A percentile compares a stretch with the other conserved stretches of the same genome.
phyloP scores from a whole-genome alignment of 2,113 vertebrate genomes.

The Scopus umbretta region DNA sequence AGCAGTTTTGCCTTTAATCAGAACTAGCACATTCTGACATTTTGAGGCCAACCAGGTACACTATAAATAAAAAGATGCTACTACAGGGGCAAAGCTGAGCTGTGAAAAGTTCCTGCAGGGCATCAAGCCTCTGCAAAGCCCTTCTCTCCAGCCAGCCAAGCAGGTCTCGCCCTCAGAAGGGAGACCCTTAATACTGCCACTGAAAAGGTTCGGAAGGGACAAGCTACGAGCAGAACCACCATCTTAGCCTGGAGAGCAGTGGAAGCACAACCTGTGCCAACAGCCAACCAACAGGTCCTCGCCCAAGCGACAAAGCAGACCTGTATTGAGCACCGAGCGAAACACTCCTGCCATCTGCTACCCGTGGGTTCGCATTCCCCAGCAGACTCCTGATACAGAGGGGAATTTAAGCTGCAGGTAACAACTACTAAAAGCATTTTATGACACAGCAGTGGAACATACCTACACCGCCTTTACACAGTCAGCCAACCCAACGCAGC shows the following conservation, averaged over 20 bases:
- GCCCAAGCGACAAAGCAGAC: neutral
- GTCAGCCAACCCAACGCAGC: neutral
- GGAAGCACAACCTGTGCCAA: neutral
- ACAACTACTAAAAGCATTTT: neutral
- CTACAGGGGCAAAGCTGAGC: neutral
- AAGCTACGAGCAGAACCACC: neutral
- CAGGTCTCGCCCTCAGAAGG: neutral
- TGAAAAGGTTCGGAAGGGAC: neutral
- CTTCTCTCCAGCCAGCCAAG: neutral
- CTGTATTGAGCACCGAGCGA: neutral
- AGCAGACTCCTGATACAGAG: neutral
- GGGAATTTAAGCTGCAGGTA: neutral
- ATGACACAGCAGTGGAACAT: neutral
- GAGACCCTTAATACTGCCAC: neutral
- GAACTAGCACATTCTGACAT: neutral
- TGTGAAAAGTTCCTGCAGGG: neutral
- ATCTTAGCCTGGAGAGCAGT: neutral
- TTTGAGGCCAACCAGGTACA: constrained; percentile 9
- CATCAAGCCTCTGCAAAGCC: neutral
- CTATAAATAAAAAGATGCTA: neutral
- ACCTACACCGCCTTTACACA: neutral
- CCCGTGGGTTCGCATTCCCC: neutral
- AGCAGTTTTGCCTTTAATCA: neutral
- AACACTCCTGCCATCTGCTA: neutral
- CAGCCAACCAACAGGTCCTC: neutral